These are phyloP conservation scores for Leucopternis melanops DNA, from an alignment of 2,113 vertebrate genomes.

Conservation along the genomic window DNA sequence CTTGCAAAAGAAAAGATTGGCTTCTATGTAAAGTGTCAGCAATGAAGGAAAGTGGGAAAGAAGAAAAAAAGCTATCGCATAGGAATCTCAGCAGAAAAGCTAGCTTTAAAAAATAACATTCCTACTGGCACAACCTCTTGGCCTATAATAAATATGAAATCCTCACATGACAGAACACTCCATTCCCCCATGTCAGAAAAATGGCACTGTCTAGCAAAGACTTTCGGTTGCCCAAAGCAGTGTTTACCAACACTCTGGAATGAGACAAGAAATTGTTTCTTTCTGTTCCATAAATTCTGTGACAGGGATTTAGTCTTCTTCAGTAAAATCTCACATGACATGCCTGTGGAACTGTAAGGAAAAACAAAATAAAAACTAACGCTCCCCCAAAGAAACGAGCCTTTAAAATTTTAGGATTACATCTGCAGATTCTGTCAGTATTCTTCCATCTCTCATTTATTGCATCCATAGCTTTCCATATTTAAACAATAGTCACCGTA, in stretches of 20 bases:
- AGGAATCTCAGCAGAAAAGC: neutral
- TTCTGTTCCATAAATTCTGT: neutral
- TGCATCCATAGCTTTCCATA: constrained; percentile 3
- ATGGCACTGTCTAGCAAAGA: neutral
- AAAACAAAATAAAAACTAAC: neutral
- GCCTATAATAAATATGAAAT: constrained; percentile 3
- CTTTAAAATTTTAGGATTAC: neutral
- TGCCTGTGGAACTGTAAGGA: neutral
- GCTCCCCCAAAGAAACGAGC: neutral
- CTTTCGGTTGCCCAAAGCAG: neutral
- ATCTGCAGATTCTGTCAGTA: neutral
- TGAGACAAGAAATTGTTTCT: neutral
- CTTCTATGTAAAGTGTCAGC: neutral
- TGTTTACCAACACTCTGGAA: neutral
- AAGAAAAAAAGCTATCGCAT: neutral
- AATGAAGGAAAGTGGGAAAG: neutral
- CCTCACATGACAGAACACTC: neutral
- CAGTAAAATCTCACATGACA: neutral
- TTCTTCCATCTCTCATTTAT: neutral
- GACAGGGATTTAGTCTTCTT: neutral
- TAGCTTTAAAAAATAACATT: neutral
- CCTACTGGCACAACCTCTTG: neutral
- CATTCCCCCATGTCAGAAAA: neutral
- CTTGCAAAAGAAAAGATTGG: constrained; percentile 1
- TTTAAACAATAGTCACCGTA: constrained; percentile 49